Conservation (phyloP, 64 coral and sea anemone genomes). For the Stylophora pistillata region DNA sequence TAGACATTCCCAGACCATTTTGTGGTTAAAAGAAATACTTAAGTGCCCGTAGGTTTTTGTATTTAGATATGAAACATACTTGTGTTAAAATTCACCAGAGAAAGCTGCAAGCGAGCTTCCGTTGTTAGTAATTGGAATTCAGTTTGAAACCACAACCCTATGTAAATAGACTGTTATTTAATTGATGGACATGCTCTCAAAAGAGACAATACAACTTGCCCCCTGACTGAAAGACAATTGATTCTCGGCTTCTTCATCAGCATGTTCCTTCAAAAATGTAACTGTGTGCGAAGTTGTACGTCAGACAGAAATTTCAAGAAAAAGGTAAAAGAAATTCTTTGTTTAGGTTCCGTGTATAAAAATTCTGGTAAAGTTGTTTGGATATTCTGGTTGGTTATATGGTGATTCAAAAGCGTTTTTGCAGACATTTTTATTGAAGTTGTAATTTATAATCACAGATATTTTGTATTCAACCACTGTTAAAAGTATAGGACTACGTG, state of each 20-base stretch:
- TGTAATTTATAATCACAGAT: constrained; percentile 16
- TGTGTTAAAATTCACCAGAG: neutral
- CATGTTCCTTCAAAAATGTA: constrained; percentile 56
- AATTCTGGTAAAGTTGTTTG: neutral
- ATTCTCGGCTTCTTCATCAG: neutral
- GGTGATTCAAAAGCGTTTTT: neutral
- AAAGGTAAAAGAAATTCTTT: neutral
- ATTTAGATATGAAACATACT: too few species aligned
- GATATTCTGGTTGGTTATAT: neutral
- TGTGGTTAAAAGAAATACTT: neutral
- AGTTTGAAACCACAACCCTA: constrained; percentile 7
- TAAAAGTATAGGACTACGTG: neutral
- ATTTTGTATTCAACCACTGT: neutral
- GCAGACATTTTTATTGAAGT: constrained; percentile 23
- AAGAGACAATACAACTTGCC: neutral
- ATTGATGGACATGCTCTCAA: neutral
- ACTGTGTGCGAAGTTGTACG: constrained; percentile 21
- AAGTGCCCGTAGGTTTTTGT: too few species aligned
- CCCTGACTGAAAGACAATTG: constrained; percentile 1
- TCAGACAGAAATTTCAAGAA: constrained; percentile 5
- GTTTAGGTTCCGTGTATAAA: neutral
- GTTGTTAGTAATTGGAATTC: neutral
- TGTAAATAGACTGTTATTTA: constrained; percentile 21
- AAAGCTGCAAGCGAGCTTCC: neutral
- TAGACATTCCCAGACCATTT: neutral